These are phyloP conservation scores for Camponotus floridanus DNA, from an alignment of 1,140 invertebrate species.

Conservation along the genomic window DNA sequence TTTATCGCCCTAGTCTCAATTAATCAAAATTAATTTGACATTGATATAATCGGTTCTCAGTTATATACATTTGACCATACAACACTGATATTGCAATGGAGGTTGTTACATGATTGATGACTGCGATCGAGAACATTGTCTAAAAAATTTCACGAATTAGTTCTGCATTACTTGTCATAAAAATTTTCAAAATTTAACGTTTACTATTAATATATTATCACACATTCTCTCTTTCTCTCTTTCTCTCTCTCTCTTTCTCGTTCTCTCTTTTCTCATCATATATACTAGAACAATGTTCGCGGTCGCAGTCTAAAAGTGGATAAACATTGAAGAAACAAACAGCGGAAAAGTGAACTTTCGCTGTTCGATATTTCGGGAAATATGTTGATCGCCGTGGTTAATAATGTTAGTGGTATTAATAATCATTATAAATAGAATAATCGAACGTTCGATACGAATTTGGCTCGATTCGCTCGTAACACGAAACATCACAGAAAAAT, in stretches of 20 bases:
- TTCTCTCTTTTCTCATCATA: conserved; percentile 8
- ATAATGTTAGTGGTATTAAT: neutral
- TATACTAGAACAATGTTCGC: conserved; percentile 41
- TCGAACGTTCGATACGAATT: neutral
- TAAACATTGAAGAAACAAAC: conserved; percentile 1
- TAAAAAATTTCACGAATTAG: conserved; percentile 5
- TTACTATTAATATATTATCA: conserved; percentile 36
- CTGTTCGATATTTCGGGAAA: neutral
- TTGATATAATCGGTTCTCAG: neutral
- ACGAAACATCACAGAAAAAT: neutral
- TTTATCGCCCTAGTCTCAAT: too few relatives aligned
- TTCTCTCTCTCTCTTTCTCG: neutral
- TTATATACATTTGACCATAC: neutral
- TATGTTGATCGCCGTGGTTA: neutral
- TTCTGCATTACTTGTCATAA: conserved; percentile 12
- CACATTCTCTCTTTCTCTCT: neutral
- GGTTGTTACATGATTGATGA: conserved; percentile 25
- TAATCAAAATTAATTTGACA: conserved; percentile 12
- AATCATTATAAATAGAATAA: neutral
- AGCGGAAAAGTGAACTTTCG: conserved; percentile 16
- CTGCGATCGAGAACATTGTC: conserved; percentile 41
- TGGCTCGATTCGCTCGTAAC: neutral
- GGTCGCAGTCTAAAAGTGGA: neutral
- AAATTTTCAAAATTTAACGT: conserved; percentile 25
- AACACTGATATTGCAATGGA: neutral